Evolutionary conservation across 2,888 invertebrate species (phyloP).

Genomic region (Campopleginae sp.): DNA sequence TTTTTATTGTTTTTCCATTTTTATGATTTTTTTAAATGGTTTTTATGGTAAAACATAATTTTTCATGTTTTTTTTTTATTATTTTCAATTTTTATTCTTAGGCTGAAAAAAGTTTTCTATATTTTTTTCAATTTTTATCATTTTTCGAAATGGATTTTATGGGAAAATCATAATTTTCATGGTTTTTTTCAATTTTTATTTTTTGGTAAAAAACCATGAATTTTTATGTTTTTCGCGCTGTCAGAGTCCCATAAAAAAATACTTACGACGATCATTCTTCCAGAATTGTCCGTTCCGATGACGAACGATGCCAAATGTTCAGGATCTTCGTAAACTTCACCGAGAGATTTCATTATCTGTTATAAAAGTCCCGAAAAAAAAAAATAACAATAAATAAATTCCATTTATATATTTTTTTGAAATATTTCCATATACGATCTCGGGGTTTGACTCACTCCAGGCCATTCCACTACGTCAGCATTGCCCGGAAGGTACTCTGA

Average conservation of each 20-base stretch:
- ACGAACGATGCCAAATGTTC: conserved; percentile 35
- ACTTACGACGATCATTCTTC: conserved; percentile 38
- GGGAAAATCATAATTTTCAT: too few species aligned
- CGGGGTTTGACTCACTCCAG: conserved; percentile 26
- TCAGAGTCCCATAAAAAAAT: not conserved
- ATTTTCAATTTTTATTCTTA: too few species aligned
- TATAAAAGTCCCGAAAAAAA: not conserved
- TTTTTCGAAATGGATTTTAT: too few species aligned
- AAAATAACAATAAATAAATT: not conserved
- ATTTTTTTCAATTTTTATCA: too few species aligned
- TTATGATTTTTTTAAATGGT: too few species aligned
- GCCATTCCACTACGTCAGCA: not conserved
- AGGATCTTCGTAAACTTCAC: conserved; percentile 27
- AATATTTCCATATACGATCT: not conserved
- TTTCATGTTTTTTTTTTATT: too few species aligned
- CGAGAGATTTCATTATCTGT: conserved; percentile 32
- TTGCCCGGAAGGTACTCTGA: not conserved
- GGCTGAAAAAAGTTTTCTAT: too few species aligned
- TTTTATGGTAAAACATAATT: too few species aligned
- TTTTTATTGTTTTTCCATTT: too few species aligned
- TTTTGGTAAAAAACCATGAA: too few species aligned
- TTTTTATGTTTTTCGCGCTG: too few species aligned
- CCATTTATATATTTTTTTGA: not conserved
- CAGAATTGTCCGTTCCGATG: conserved; percentile 22
- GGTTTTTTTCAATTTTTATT: too few species aligned